These are phyloP conservation scores for Aphodius granarius DNA, from an alignment of 2,888 invertebrate species.

Conservation along the genomic window DNA sequence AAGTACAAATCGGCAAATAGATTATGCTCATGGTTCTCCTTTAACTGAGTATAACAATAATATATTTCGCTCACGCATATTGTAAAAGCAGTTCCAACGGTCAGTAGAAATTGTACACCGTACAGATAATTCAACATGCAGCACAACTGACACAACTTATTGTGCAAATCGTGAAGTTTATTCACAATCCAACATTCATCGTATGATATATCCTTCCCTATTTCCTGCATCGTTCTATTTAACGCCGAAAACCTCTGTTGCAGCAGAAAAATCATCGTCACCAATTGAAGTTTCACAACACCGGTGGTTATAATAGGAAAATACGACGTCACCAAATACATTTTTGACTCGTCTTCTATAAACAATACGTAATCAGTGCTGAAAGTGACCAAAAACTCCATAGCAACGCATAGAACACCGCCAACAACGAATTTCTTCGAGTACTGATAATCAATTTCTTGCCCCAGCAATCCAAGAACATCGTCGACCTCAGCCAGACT, in stretches of 20 bases:
- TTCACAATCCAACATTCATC: slow-evolving; percentile 25
- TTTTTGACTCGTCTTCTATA: slow-evolving; percentile 22
- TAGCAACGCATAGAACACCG: slow-evolving; percentile 13
- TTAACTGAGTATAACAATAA: slow-evolving; percentile 25
- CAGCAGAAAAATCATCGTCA: slow-evolving; percentile 14
- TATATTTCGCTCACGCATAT: slow-evolving; percentile 33
- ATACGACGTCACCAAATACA: slow-evolving; percentile 24
- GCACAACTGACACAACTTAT: slow-evolving; percentile 30
- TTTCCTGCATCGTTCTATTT: slow-evolving; percentile 19
- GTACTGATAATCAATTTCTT: neutral
- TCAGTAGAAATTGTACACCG: slow-evolving; percentile 32
- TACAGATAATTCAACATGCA: slow-evolving; percentile 28
- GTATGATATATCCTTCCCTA: too few species aligned
- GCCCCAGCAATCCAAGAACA: slow-evolving; percentile 9
- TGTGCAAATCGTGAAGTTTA: slow-evolving; percentile 30
- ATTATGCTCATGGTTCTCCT: slow-evolving; percentile 5
- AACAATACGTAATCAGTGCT: slow-evolving; percentile 25
- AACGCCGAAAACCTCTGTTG: slow-evolving; percentile 20
- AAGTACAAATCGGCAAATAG: slow-evolving; percentile 27
- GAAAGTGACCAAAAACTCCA: slow-evolving; percentile 24
- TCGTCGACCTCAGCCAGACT: slow-evolving; percentile 14
- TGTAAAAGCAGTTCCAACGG: slow-evolving; percentile 28
- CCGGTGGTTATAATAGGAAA: slow-evolving; percentile 26
- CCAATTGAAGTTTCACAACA: slow-evolving; percentile 24
- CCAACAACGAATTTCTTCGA: slow-evolving; percentile 13